A percentile compares a stretch with the other conserved stretches of the same genome.
Evolutionary conservation across 2,113 vertebrate species (phyloP).

Genomic region (Gadus chalcogrammus): DNA sequence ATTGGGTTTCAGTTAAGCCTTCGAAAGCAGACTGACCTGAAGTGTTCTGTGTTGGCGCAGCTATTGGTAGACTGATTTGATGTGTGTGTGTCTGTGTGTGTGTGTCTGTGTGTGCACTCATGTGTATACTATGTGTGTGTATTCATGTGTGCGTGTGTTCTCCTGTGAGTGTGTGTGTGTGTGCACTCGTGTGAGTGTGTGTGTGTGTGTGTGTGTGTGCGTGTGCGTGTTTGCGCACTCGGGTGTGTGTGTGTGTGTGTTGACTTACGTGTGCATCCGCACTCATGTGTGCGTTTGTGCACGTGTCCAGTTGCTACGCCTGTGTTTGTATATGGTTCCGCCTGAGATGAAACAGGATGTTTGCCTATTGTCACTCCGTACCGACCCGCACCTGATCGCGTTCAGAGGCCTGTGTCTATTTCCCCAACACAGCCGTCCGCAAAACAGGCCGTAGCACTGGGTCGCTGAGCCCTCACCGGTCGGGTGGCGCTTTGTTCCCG

Average conservation of each 20-base stretch:
- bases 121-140: slow-evolving; percentile 21
- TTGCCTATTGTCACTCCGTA: slow-evolving; percentile 48
- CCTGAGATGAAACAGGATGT: slow-evolving; percentile 38
- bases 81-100: not conserved
- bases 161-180: no score
- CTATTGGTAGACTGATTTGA: not conserved
- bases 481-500: slow-evolving; percentile 44
- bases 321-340: slow-evolving; percentile 38
- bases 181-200: no score
- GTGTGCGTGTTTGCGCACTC: no score
- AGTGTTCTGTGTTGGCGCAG: not conserved
- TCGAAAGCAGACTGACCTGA: not conserved
- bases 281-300: slow-evolving; percentile 21
- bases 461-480: slow-evolving; percentile 44
- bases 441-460: slow-evolving; percentile 31
- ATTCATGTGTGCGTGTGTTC: slow-evolving; percentile 6
- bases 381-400: slow-evolving; percentile 36
- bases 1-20: slow-evolving; percentile 19
- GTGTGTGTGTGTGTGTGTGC: no score
- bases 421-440: slow-evolving; percentile 33
- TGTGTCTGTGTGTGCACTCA: slow-evolving; percentile 38
- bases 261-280: not conserved
- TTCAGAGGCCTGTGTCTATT: slow-evolving; percentile 32
- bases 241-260: no score
- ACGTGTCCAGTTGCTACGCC: slow-evolving; percentile 40